A percentile compares a stretch with the other conserved stretches of the same genome.
These are phyloP conservation scores for Dolichallabes microphthalmus DNA, from an alignment of 2,113 vertebrate genomes.

Conservation along the genomic window DNA sequence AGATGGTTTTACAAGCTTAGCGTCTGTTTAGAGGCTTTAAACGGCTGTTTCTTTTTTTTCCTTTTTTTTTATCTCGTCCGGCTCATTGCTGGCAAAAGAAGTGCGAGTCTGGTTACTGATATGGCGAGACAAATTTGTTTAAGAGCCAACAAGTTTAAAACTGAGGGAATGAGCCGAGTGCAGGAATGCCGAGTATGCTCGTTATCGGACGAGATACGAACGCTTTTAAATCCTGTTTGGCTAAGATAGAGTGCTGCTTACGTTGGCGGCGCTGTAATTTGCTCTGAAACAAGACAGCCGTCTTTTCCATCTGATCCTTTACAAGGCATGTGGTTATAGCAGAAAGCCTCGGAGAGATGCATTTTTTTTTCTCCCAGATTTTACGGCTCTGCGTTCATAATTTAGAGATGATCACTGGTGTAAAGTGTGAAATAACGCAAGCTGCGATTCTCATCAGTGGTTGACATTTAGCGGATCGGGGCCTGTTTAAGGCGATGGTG, in stretches of 20 bases:
- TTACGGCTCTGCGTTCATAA: constrained; percentile 54
- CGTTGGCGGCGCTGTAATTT: constrained; percentile 56
- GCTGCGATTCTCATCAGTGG: constrained; percentile 63
- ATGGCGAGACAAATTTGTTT: constrained; percentile 36
- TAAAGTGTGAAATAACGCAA: constrained; percentile 64
- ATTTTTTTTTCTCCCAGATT: constrained; percentile 4
- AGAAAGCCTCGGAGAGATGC: constrained; percentile 38
- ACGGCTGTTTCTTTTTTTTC: constrained; percentile 26
- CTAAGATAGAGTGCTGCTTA: constrained; percentile 43
- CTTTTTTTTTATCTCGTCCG: constrained; percentile 18
- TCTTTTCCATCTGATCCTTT: constrained; percentile 49
- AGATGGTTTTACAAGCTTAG: constrained; percentile 42
- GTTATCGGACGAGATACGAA: constrained; percentile 48
- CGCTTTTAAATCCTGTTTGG: constrained; percentile 43
- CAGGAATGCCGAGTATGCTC: constrained; percentile 46
- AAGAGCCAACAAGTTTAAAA: constrained; percentile 36
- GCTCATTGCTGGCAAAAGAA: constrained; percentile 31
- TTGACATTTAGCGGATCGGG: constrained; percentile 57
- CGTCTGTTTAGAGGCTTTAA: constrained; percentile 49
- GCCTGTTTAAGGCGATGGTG: constrained; percentile 61
- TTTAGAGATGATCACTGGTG: constrained; percentile 56
- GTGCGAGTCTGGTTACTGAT: constrained; percentile 39
- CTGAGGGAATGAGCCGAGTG: constrained; percentile 39
- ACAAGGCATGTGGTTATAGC: constrained; percentile 48
- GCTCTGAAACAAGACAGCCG: constrained; percentile 54